Conservation (phyloP, 2,797 vertebrate genomes). For the Gobio occitaniae region DNA sequence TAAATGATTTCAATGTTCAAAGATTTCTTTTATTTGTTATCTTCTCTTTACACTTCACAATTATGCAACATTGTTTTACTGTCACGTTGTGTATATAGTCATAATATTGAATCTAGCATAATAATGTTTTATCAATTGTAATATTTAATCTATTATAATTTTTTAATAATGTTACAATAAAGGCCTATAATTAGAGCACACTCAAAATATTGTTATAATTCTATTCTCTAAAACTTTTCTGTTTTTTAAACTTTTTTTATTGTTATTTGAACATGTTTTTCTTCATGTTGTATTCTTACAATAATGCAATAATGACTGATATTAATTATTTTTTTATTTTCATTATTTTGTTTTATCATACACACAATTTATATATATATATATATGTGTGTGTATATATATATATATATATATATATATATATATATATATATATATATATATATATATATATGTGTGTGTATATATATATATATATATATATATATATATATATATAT, state of each 20-base stretch:
- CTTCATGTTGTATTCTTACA: neutral
- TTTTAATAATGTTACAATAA: neutral
- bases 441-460: too few species aligned
- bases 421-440: too few species aligned
- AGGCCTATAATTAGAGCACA: neutral
- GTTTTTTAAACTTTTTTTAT: neutral
- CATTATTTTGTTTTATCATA: too few species aligned
- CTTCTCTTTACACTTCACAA: neutral
- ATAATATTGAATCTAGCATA: neutral
- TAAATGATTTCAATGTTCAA: constrained; percentile 84
- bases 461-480: too few species aligned
- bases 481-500: too few species aligned
- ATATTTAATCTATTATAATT: neutral
- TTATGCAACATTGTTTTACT: neutral
- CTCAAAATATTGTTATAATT: neutral
- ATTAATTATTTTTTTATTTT: neutral
- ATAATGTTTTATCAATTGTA: neutral
- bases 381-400: too few species aligned
- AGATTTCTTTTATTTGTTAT: constrained; percentile 39
- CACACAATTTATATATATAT: too few species aligned
- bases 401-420: too few species aligned
- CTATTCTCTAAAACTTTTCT: neutral
- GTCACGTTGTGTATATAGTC: neutral
- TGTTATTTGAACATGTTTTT: neutral
- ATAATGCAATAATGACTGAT: neutral